Evolutionary conservation across 2,797 vertebrate species (phyloP).

Genomic region (Linurgus olivaceus): DNA sequence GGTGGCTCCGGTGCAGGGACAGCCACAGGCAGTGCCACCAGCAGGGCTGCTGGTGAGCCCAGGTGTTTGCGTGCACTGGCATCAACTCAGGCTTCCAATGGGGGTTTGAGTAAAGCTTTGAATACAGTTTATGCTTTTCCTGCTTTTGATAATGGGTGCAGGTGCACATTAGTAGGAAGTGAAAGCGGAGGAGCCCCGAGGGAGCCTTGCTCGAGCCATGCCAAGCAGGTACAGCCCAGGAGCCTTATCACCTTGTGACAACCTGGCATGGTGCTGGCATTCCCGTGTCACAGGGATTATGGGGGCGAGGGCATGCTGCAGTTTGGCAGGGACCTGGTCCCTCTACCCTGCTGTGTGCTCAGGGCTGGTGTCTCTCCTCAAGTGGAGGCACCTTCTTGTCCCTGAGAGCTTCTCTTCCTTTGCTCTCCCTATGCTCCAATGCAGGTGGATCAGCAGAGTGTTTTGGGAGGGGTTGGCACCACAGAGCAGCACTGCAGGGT

Average conservation of each 20-base stretch:
- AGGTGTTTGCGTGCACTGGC: not conserved
- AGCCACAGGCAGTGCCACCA: fast-evolving
- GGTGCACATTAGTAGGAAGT: slow-evolving; percentile 52
- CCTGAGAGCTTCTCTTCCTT: not conserved
- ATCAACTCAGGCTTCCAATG: not conserved
- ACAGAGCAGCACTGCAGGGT: fast-evolving
- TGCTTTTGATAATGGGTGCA: slow-evolving; percentile 52
- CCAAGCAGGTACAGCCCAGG: slow-evolving; percentile 40
- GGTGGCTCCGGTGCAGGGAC: fast-evolving
- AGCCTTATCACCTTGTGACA: not conserved
- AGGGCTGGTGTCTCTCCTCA: not conserved
- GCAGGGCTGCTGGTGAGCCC: fast-evolving
- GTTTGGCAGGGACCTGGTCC: not conserved
- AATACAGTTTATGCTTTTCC: slow-evolving; percentile 15
- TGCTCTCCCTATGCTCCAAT: fast-evolving
- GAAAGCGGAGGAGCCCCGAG: slow-evolving; percentile 22
- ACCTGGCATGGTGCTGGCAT: not conserved
- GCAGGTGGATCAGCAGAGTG: not conserved
- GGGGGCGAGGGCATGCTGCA: not conserved
- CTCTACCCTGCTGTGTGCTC: not conserved
- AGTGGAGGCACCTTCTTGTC: fast-evolving
- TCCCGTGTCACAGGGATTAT: not conserved
- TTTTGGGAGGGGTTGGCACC: not conserved
- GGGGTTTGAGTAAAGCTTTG: slow-evolving; percentile 18
- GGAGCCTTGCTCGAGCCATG: slow-evolving; percentile 29